A percentile compares a stretch with the other conserved stretches of the same genome.
phyloP scores from a whole-genome alignment of 2,797 vertebrate genomes.

The Propithecus perrieri region DNA sequence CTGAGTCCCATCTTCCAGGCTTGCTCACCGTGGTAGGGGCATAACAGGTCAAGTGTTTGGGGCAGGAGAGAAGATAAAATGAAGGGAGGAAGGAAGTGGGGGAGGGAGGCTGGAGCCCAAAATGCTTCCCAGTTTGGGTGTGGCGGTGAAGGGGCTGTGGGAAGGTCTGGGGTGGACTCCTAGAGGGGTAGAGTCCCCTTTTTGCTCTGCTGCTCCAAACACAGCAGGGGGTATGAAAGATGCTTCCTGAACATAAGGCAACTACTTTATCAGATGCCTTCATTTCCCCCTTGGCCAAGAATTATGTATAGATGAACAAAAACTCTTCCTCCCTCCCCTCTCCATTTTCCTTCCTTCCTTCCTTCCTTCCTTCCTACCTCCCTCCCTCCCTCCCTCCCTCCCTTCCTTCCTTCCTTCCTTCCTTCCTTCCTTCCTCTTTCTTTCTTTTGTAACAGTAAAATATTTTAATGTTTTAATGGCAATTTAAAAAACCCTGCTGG shows the following conservation, averaged over 20 bases:
- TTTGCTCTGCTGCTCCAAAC: neutral
- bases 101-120: neutral
- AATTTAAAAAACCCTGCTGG: conserved; percentile 73
- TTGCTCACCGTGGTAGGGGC: neutral
- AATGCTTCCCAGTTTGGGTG: neutral
- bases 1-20: neutral
- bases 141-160: neutral
- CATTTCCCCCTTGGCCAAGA: neutral
- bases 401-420: accelerated
- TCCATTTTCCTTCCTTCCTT: neutral
- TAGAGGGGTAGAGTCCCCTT: neutral
- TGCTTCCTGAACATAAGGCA: neutral
- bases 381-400: accelerated
- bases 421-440: neutral
- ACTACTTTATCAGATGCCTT: neutral
- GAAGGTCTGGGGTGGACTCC: neutral
- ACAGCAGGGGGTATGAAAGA: neutral
- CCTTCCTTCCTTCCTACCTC: neutral
- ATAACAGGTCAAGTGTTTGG: neutral
- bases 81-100: neutral
- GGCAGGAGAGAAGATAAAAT: neutral
- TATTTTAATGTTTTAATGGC: conserved; percentile 71
- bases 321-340: neutral
- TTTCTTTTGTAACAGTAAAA: conserved; percentile 75
- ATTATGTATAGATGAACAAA: neutral